phyloP scores from a whole-genome alignment of 2,888 invertebrate species.

The Phalangium opilio region DNA sequence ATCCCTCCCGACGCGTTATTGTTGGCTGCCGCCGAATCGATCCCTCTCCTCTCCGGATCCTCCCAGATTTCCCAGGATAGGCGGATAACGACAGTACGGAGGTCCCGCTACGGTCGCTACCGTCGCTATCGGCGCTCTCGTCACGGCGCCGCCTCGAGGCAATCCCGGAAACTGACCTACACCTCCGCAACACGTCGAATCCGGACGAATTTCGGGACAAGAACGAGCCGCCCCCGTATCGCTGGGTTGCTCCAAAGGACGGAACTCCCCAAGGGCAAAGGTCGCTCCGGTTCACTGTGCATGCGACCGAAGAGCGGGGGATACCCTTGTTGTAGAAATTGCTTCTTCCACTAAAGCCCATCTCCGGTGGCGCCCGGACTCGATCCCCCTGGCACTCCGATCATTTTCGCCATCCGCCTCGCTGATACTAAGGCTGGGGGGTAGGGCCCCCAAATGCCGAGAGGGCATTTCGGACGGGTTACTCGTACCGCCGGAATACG shows the following conservation, averaged over 20 bases:
- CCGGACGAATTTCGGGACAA: slow-evolving; percentile 21
- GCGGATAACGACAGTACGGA: not conserved
- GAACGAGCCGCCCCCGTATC: slow-evolving; percentile 14
- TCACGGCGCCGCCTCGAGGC: not conserved
- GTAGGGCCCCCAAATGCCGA: slow-evolving; percentile 1
- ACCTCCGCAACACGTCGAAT: slow-evolving; percentile 10
- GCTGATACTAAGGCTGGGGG: slow-evolving; percentile 15
- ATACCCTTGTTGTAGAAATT: slow-evolving; percentile 2
- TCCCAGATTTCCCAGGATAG: too few species aligned
- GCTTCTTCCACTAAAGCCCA: slow-evolving; percentile 1
- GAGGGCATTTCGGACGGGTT: not conserved
- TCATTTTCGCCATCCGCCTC: slow-evolving; percentile 12
- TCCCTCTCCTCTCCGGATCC: not conserved
- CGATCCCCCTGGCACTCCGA: too few species aligned
- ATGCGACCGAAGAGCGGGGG: slow-evolving; percentile 19
- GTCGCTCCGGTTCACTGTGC: slow-evolving; percentile 22
- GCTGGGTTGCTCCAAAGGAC: slow-evolving; percentile 15
- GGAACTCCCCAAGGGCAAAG: slow-evolving; percentile 19
- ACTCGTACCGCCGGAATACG: not conserved
- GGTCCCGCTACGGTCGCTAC: slow-evolving; percentile 1
- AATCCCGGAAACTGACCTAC: slow-evolving; percentile 5
- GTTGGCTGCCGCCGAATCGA: slow-evolving; percentile 8
- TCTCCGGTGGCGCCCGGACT: not conserved
- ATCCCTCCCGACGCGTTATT: slow-evolving; percentile 6
- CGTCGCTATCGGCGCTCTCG: not conserved